These are phyloP conservation scores for Xylophagus ater DNA, from an alignment of 2,888 invertebrate species.

Conservation along the genomic window DNA sequence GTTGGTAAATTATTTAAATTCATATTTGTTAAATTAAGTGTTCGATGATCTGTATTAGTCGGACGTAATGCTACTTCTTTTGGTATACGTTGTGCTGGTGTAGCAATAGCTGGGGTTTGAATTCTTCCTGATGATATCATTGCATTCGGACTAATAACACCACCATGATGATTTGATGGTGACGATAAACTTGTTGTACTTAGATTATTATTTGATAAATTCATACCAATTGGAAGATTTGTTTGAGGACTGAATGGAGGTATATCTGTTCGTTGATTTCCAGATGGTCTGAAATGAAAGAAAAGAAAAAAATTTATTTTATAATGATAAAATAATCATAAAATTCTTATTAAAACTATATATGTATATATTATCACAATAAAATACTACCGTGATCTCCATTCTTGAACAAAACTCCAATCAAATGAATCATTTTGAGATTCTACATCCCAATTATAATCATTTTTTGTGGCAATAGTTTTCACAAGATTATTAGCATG, in stretches of 20 bases:
- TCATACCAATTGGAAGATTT: constrained; percentile 19
- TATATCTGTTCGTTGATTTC: constrained; percentile 40
- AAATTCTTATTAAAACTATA: no score
- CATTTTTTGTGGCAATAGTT: constrained; percentile 29
- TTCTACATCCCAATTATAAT: constrained; percentile 37
- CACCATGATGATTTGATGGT: constrained; percentile 6
- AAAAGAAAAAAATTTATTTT: constrained; percentile 6
- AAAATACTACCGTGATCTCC: constrained; percentile 51
- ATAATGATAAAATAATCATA: no score
- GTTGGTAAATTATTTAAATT: constrained; percentile 3
- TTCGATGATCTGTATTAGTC: constrained; percentile 16
- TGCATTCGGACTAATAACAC: constrained; percentile 14
- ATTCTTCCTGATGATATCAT: constrained; percentile 26
- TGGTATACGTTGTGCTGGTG: constrained; percentile 34
- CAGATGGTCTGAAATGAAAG: constrained; percentile 40
- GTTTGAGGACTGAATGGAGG: constrained; percentile 29
- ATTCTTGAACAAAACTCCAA: constrained; percentile 65
- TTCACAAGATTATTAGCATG: constrained; percentile 51
- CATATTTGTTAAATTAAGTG: constrained; percentile 11
- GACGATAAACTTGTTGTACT: constrained; percentile 7
- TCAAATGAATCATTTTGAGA: constrained; percentile 47
- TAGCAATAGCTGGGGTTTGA: constrained; percentile 33
- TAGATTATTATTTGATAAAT: constrained; percentile 4
- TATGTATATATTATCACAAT: no score
- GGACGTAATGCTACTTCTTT: constrained; percentile 36